A percentile compares a stretch with the other conserved stretches of the same genome.
phyloP scores from a whole-genome alignment of 2,113 vertebrate genomes.

The Forbesichthys papilliferus region DNA sequence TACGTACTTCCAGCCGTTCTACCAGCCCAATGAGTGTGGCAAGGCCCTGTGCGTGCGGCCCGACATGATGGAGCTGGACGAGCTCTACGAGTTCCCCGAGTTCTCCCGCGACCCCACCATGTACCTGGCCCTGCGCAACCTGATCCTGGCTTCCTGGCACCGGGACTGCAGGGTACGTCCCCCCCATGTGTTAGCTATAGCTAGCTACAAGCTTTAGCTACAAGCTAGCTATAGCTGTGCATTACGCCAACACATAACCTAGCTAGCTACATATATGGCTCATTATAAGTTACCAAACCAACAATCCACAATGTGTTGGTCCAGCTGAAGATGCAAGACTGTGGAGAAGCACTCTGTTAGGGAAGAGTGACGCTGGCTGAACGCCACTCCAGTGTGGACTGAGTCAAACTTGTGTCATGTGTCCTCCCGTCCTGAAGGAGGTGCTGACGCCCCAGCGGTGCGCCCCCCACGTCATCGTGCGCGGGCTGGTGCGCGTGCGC shows the following conservation, averaged over 20 bases:
- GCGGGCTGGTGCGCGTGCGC: conserved; percentile 91
- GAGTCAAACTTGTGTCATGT: neutral
- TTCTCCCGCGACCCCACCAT: conserved; percentile 97
- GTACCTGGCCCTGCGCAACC: conserved; percentile 94
- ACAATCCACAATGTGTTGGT: too few species aligned
- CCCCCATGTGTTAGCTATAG: too few species aligned
- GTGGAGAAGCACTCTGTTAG: too few species aligned
- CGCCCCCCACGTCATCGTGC: conserved; percentile 86
- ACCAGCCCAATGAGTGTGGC: conserved; percentile 96
- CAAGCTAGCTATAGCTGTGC: too few species aligned
- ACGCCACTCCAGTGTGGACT: neutral
- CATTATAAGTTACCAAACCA: neutral
- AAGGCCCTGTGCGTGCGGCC: conserved; percentile 96
- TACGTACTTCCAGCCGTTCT: conserved; percentile 96
- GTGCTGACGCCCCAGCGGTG: conserved; percentile 89
- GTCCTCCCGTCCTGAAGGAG: conserved; percentile 76
- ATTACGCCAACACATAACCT: too few species aligned
- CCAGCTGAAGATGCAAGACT: too few species aligned
- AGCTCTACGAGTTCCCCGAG: conserved; percentile 98
- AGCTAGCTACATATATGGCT: too few species aligned
- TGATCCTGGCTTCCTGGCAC: conserved; percentile 94
- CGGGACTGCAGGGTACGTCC: conserved; percentile 85
- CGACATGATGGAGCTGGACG: conserved; percentile 97
- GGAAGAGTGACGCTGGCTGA: too few species aligned
- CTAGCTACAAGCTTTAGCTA: too few species aligned